Conservation (phyloP, 1,140 invertebrate species). For the Drosophila ogumai region DNA sequence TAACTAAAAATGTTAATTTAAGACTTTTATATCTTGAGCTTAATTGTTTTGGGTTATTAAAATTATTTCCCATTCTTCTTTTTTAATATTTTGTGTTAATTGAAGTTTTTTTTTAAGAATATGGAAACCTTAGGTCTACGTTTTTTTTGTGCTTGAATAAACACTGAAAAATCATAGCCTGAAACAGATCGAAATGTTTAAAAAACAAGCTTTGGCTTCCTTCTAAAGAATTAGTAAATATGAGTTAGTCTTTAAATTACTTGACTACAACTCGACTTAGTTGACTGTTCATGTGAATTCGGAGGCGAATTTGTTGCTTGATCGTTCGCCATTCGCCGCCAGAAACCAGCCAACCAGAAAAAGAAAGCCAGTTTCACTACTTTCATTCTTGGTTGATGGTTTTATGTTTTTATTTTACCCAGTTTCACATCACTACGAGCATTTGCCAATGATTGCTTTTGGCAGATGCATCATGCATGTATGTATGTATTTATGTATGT, state of each 20-base stretch:
- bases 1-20: no score
- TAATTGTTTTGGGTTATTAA: no score
- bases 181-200: no score
- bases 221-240: not conserved
- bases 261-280: not conserved
- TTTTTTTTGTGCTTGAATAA: no score
- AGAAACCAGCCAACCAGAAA: not conserved
- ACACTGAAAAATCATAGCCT: no score
- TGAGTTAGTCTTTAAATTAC: not conserved
- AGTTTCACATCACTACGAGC: not conserved
- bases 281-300: not conserved
- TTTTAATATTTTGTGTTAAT: no score
- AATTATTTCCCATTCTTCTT: no score
- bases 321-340: not conserved
- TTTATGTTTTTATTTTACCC: not conserved
- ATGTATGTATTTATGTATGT: no score
- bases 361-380: conserved; percentile 3
- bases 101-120: no score
- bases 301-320: not conserved
- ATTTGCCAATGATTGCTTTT: not conserved
- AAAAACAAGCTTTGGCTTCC: not conserved
- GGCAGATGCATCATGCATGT: no score
- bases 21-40: no score
- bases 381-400: not conserved
- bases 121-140: no score